Evolutionary conservation across 2,888 invertebrate species (phyloP), one percentile per base, ranked within the genome.

Genomic region (Cephus rjabovi): DNA sequence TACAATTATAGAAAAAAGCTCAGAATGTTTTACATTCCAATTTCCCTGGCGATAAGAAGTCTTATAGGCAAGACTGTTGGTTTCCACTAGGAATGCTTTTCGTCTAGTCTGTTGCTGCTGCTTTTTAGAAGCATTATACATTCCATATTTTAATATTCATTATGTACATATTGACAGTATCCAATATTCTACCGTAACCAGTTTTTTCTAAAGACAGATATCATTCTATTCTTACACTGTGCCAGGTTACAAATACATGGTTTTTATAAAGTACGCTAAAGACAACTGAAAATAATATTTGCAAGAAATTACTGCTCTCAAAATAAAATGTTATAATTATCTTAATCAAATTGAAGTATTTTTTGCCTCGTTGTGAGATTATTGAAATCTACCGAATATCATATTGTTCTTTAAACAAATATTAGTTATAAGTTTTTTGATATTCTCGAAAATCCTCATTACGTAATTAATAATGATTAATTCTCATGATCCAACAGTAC

Each of bases 381-480:
- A 23, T 56, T 56, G 56, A 56, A 23, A 56, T 1, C 56, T 56
- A 56, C 2, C 56, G 23, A 56, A 56, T 56, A 56, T 56, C 56
- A 56, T 9, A 56, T 56, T 56, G 23, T 56, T 56, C 23, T 56
- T 23, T 23, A 56, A 23, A 23, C 23, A 56, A 56, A 1, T 23
- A 56, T 56, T 56, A 56, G 6, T 23, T 56, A 56, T 23, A 56
- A 56, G 9, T 23, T 23, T 23, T 56, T 9, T 56, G 23, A 56
- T 9, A 23, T 23, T 56, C 9, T 23, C 79, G 79, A 76, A 74
- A 74, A 76, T 79, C 70, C 77, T 81, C 75, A 79, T 69, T 81
- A 79, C 80, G 31, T 68, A 75, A 79, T 77, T 78, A 82, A 81
- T 81, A 78, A 79, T 79, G 77, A 75, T 34, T 78, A 56, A 23